Evolutionary conservation across 2,888 invertebrate species (phyloP), one percentile per base, ranked within the genome.

Genomic region (Phyllotreta striolata): DNA sequence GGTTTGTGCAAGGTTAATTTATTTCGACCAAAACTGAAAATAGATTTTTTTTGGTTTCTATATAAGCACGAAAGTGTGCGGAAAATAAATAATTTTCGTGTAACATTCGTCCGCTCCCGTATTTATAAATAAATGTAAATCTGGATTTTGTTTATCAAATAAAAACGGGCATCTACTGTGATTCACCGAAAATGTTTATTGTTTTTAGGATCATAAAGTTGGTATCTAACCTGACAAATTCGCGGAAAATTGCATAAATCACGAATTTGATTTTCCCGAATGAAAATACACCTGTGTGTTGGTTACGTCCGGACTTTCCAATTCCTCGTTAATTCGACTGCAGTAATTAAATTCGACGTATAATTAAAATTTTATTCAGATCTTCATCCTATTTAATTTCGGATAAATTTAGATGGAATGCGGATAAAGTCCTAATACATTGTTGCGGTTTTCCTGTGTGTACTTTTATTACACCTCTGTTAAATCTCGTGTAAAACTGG

Each of bases 401-500:
- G 38, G 56, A 56, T 56, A 56, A 49, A 49, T 41, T 56, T 49
- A 58, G 58, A 51, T 46, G 58, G 58, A 57, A 63, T 54, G 63
- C 57, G 63, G 63, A 63, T 58, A 54, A 46, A 57, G 51, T 51
- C 40, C 51, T 54, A 62, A 34, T 24, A 54, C 54, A 63, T 54
- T 54, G 58, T 63, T 54, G 63, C 58, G 55, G 40, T 51, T 35
- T 39, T 34, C 12, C 47, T 58, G 47, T 24, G 24, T 24, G n/a
- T n/a, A n/a, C n/a, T n/a, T n/a, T n/a, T n/a, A n/a, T n/a, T n/a
- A n/a, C n/a, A n/a, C n/a, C n/a, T n/a, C n/a, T n/a, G n/a, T n/a
- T n/a, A 44, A 12, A 24, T 39, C 1, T 7, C 12, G 4, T 7
- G 54, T 13, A 40, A 40, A 8, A 0, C 14, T 2, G 38, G 40